Evolutionary conservation across 2,888 invertebrate genomes (phyloP), one percentile per base, ranked within the genome.

Genomic region (Pachycephus smyrnensis): DNA sequence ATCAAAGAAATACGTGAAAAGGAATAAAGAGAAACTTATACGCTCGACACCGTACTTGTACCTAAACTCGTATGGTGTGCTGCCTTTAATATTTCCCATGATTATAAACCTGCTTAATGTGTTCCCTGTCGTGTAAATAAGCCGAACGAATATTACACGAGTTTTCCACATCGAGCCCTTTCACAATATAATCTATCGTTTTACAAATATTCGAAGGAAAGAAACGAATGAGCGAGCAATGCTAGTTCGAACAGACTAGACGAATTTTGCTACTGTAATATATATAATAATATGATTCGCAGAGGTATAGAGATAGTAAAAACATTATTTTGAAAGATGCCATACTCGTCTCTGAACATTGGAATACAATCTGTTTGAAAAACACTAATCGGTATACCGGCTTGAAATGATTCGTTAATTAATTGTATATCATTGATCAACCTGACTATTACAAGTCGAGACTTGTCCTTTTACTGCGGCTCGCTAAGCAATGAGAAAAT

Each of bases 1-100:
- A 55, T 55, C 55, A 79, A 77, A 75, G 71, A 35, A 68, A 81
- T 74, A 55, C 23, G 15, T 55, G 23, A 55, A 55, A 55, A 55
- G 9, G 55, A 55, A 55, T 55, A 55, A 55, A 55, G 23, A 55
- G 23, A 55, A 55, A 55, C 55, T 23, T 55, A 23, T 55, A 55
- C 55, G 55, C 55, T 2, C 23, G 55, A 55, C 23, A 55, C 32
- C 32, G 71, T 71, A 71, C n/a, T 71, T 71, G 31, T 71, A 71
- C 71, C 31, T 33, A 71, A 32, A 55, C 55, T 9, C 23, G 23
- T 55, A 55, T 55, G 23, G 55, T 2, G 55, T 55, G 55, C 15
- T 55, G 55, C 55, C 55, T 55, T 55, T 23, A 55, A 55, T 55
- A 55, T 55, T 55, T 55, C 55, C 23, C 55, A 55, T 23, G 55